Percentiles rank a stretch among this genome's conserved stretches.
phyloP scores from a whole-genome alignment of 2,113 vertebrate species.

The Aix galericulata region DNA sequence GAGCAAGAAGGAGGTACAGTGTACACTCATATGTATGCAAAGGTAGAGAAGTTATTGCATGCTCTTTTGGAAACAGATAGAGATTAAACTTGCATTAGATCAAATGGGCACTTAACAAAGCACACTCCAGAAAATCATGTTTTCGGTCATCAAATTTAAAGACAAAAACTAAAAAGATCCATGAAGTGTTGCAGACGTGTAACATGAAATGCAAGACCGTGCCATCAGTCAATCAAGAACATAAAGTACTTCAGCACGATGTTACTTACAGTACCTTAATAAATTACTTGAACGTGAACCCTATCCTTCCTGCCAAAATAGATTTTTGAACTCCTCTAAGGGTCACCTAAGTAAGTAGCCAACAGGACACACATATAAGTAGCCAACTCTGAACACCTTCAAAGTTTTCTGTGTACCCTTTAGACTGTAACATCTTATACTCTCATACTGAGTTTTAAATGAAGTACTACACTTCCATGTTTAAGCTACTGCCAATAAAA shows the following conservation, averaged over 20 bases:
- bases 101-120: neutral
- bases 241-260: neutral
- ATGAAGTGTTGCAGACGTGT: neutral
- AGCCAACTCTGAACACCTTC: neutral
- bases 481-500: neutral
- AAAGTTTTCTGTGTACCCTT: neutral
- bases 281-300: neutral
- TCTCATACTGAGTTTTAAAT: neutral
- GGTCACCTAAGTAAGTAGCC: neutral
- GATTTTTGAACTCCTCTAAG: neutral
- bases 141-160: neutral
- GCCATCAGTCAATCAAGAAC: neutral
- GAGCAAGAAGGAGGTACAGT: neutral
- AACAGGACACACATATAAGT: neutral
- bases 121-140: neutral
- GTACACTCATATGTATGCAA: accelerated
- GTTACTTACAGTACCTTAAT: neutral
- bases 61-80: neutral
- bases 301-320: neutral
- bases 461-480: neutral
- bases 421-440: neutral
- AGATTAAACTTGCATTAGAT: neutral
- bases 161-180: neutral
- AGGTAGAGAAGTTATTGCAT: neutral
- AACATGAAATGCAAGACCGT: neutral